Conservation (phyloP, 64 coral and sea anemone genomes). For the Exaiptasia diaphana region DNA sequence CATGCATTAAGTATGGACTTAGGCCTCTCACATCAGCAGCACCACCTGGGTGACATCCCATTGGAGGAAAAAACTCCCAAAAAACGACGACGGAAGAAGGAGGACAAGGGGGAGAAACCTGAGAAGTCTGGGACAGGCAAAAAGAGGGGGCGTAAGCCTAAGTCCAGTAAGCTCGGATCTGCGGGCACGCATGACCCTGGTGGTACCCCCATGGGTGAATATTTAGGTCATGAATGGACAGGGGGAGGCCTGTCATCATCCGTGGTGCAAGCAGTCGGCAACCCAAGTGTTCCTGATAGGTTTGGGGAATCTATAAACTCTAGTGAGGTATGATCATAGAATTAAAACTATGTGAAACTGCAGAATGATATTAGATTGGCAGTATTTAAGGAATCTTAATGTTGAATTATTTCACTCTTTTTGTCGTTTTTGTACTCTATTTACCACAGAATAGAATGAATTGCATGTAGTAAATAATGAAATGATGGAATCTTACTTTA, state of each 20-base stretch:
- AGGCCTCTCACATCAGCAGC: neutral
- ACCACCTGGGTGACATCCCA: conserved; percentile 20
- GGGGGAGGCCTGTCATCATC: neutral
- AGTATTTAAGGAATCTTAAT: neutral
- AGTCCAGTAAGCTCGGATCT: conserved; percentile 97
- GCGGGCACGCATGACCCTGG: conserved; percentile 73
- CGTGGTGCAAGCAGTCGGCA: neutral
- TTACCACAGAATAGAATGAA: no score
- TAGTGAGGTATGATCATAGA: neutral
- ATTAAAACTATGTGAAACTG: neutral
- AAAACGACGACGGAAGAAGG: conserved; percentile 60
- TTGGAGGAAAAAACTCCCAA: conserved; percentile 67
- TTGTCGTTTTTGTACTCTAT: neutral
- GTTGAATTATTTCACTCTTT: neutral
- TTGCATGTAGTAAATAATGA: no score
- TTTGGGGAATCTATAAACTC: neutral
- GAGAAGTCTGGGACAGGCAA: conserved; percentile 71
- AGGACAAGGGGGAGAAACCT: conserved; percentile 75
- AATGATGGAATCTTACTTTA: no score
- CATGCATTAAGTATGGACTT: conserved; percentile 30
- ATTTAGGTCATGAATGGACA: conserved; percentile 31
- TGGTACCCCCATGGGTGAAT: conserved; percentile 9
- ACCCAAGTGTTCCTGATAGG: neutral
- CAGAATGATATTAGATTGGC: neutral
- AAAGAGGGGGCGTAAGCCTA: conserved; percentile 95